phyloP scores from a whole-genome alignment of 2,888 invertebrate species.

The Balanococcus diminutus region DNA sequence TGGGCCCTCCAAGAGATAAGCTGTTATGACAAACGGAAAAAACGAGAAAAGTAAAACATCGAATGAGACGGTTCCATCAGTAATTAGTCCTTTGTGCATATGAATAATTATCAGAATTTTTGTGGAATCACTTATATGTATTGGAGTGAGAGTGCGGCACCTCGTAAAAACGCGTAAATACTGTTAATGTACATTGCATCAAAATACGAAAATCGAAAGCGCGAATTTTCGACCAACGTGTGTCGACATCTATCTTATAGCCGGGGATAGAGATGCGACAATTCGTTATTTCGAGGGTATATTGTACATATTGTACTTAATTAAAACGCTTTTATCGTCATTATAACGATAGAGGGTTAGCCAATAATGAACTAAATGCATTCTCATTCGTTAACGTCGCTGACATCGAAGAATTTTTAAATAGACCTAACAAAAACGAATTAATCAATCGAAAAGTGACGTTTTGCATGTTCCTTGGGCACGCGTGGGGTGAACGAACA shows the following conservation, averaged over 20 bases:
- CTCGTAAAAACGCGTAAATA: too few species aligned
- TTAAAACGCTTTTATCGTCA: conserved; percentile 53
- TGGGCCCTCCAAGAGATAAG: too few species aligned
- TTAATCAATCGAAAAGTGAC: conserved; percentile 47
- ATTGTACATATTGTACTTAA: conserved; percentile 53
- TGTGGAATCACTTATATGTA: too few species aligned
- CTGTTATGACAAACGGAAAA: too few species aligned
- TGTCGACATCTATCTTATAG: conserved; percentile 29
- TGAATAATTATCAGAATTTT: too few species aligned
- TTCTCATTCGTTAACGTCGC: conserved; percentile 50
- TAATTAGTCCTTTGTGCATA: too few species aligned
- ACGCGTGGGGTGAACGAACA: background rate
- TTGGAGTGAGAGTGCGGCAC: too few species aligned
- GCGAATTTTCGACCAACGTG: conserved; percentile 10
- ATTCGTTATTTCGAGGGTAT: conserved; percentile 44
- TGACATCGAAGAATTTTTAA: conserved; percentile 52
- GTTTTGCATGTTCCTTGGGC: background rate
- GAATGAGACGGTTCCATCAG: too few species aligned
- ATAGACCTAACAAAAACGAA: conserved; percentile 50
- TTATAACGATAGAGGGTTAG: conserved; percentile 50
- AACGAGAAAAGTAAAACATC: too few species aligned
- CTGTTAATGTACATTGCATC: too few species aligned
- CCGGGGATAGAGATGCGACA: conserved; percentile 10
- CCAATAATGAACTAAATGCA: conserved; percentile 53
- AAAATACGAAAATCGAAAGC: background rate